Percentiles rank a stretch among this genome's conserved stretches.
These are phyloP conservation scores for Tipula helvola DNA, from an alignment of 2,888 invertebrate species.

Conservation along the genomic window DNA sequence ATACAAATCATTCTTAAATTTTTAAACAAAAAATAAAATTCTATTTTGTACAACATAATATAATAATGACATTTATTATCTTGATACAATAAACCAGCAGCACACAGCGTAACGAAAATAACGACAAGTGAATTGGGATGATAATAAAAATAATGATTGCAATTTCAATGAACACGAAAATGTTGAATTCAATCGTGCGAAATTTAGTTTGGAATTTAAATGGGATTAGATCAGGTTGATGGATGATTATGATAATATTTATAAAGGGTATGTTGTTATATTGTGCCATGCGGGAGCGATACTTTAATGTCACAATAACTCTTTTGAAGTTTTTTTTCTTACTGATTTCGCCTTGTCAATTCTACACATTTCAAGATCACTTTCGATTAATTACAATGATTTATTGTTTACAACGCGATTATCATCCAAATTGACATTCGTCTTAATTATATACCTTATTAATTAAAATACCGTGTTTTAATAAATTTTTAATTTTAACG, in stretches of 20 bases:
- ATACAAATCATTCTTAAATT: not conserved
- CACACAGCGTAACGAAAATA: not conserved
- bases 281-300: too few species aligned
- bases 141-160: not conserved
- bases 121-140: not conserved
- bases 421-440: too few species aligned
- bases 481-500: too few species aligned
- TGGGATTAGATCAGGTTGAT: not conserved
- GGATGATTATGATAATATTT: not conserved
- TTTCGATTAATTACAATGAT: too few species aligned
- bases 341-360: too few species aligned
- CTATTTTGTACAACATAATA: not conserved
- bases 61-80: not conserved
- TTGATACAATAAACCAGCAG: not conserved
- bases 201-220: not conserved
- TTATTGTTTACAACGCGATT: too few species aligned
- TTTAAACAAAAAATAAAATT: not conserved
- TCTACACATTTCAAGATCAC: too few species aligned
- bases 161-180: not conserved
- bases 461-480: too few species aligned
- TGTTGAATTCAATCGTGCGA: not conserved
- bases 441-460: too few species aligned
- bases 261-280: not conserved
- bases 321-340: too few species aligned
- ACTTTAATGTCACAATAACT: too few species aligned